phyloP scores from a whole-genome alignment of 2,797 vertebrate species.

The Vultur gryphus region DNA sequence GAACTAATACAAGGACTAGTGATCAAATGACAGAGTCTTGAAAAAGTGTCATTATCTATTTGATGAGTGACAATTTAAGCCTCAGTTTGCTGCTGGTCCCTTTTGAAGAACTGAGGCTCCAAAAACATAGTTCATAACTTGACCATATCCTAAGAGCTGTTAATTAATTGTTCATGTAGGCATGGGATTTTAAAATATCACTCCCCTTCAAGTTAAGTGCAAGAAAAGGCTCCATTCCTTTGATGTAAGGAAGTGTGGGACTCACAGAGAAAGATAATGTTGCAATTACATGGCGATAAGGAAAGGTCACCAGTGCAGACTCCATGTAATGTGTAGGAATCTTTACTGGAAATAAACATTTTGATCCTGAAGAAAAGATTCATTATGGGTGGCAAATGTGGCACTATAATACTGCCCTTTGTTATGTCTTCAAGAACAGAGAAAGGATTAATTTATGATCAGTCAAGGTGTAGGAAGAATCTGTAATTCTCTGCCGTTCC shows the following conservation, averaged over 20 bases:
- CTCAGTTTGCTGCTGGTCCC: background rate
- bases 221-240: background rate
- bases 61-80: slow-evolving; percentile 66
- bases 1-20: slow-evolving; percentile 39
- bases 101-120: slow-evolving; percentile 38
- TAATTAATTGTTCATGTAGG: background rate
- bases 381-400: background rate
- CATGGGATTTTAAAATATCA: background rate
- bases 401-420: background rate
- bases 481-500: background rate
- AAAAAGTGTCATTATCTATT: slow-evolving; percentile 64
- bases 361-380: background rate
- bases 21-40: slow-evolving; percentile 64
- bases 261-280: background rate
- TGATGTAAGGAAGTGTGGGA: background rate
- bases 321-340: background rate
- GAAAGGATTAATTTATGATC: background rate
- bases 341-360: background rate
- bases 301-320: background rate
- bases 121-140: background rate
- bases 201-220: background rate
- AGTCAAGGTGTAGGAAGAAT: background rate
- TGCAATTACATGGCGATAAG: background rate
- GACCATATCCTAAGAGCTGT: background rate
- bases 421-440: background rate